Evolutionary conservation across 2,888 invertebrate genomes (phyloP).

Genomic region (Eristalis tenax): DNA sequence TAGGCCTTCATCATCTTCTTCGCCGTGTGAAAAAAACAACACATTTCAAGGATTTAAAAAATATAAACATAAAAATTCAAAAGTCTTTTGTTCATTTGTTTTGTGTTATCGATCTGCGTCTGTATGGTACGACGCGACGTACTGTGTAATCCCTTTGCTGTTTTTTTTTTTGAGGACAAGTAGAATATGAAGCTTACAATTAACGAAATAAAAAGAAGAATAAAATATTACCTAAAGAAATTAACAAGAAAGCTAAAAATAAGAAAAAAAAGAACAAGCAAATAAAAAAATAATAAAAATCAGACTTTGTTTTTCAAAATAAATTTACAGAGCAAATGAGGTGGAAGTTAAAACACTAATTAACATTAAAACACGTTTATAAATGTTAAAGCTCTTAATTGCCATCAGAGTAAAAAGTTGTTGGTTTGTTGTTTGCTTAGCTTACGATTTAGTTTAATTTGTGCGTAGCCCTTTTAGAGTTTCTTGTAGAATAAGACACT

Average conservation of each 20-base stretch:
- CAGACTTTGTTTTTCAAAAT: constrained; percentile 67
- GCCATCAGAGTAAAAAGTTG: neutral
- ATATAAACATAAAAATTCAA: constrained; percentile 28
- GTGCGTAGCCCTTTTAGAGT: constrained; percentile 59
- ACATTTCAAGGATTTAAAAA: neutral
- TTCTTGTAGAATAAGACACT: constrained; percentile 57
- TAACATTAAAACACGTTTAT: constrained; percentile 25
- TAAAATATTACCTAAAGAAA: constrained; percentile 49
- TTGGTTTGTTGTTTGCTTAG: constrained; percentile 2
- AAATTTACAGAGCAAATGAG: constrained; percentile 56
- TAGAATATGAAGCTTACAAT: constrained; percentile 42
- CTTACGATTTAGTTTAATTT: constrained; percentile 41
- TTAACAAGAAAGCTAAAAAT: constrained; percentile 53
- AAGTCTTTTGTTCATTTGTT: constrained; percentile 50
- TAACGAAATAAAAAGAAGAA: constrained; percentile 22
- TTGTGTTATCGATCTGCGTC: neutral
- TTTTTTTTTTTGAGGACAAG: constrained; percentile 40
- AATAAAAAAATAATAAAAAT: constrained; percentile 57
- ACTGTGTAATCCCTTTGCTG: neutral
- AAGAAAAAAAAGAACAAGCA: constrained; percentile 33
- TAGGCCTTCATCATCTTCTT: neutral
- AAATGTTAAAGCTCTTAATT: constrained; percentile 12
- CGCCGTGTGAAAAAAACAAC: neutral
- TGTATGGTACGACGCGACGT: neutral
- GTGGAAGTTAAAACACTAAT: constrained; percentile 29